Evolutionary conservation across 2,888 invertebrate genomes (phyloP).

Genomic region (Xylophagus ater): DNA sequence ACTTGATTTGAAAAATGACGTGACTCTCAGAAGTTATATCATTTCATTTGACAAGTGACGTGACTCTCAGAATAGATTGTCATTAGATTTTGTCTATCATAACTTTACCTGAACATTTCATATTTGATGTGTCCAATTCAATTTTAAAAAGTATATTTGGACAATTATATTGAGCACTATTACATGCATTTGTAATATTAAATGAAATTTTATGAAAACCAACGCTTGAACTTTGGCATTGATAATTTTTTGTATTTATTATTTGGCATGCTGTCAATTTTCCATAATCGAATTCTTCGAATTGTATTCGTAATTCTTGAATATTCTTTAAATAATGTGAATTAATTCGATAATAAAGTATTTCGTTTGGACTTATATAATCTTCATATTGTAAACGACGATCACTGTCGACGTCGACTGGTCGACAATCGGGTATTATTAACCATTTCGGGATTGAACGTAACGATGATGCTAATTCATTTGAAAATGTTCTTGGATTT

Average conservation of each 20-base stretch:
- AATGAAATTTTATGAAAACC: constrained; percentile 41
- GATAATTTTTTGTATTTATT: constrained; percentile 36
- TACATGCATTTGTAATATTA: constrained; percentile 43
- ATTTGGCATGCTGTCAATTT: constrained; percentile 47
- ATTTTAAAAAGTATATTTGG: constrained; percentile 44
- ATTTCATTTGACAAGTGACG: no score
- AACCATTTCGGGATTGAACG: constrained; percentile 27
- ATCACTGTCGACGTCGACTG: not conserved
- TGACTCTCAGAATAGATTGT: not conserved
- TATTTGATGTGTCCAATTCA: constrained; percentile 41
- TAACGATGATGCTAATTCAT: constrained; percentile 2
- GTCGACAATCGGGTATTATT: constrained; percentile 24
- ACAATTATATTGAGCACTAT: constrained; percentile 41
- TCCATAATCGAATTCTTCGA: constrained; percentile 46
- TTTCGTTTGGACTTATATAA: constrained; percentile 45
- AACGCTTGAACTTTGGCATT: constrained; percentile 42
- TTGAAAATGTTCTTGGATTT: constrained; percentile 8
- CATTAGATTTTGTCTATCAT: not conserved
- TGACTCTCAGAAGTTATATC: no score
- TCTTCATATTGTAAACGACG: constrained; percentile 45
- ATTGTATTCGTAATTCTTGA: constrained; percentile 27
- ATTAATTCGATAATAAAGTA: constrained; percentile 44
- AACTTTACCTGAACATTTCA: constrained; percentile 47
- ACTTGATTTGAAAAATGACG: no score
- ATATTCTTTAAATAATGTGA: constrained; percentile 39